Evolutionary conservation across 2,888 invertebrate genomes (phyloP), one percentile per base, ranked within the genome.

Genomic region (Watsonalla binaria): DNA sequence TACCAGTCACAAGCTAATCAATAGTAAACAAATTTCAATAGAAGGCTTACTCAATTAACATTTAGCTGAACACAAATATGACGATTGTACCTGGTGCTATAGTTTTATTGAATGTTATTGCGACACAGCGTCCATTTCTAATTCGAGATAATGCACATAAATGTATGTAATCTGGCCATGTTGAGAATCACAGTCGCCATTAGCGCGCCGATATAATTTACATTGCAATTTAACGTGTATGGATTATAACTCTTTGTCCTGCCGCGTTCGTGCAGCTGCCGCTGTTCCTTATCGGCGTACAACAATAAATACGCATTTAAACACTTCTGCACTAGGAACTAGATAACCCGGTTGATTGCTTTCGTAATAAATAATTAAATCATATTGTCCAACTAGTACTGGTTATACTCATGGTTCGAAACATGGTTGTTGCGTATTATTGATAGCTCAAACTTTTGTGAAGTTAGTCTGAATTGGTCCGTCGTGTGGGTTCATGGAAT

Each of bases 201-300:
- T 73, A 70, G 62, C 65, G 64, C 61, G 57, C 60, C 68, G 68
- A 70, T 74, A 68, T 70, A 68, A 78, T 81, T 82, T 76, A 76
- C 80, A 74, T 75, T 74, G 73, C 78, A 55, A 75, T 81, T 78
- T 73, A 71, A 84, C 74, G 66, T 66, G 80, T 78, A 71, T 74
- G 81, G 72, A 74, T 84, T 81, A 81, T 79, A 80, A 65, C 70
- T 80, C 88, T 89, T 89, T 90, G 89, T 89, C 84, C 78, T 65
- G 66, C 77, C 71, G 76, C 76, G 64, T 60, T 72, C 76, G 78
- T 70, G 83, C 89, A 90, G 88, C 88, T 89, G 89, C 79, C 54
- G 77, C 79, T 54, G 77, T 72, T 74, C 70, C 78, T 88, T 90
- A 90, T 90, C 89, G 82, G 68, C 51, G 60, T 65, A 67, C 66